Percentiles rank a stretch among this genome's conserved stretches.
These are phyloP conservation scores for Eulacestoma nigropectus DNA, from an alignment of 2,113 vertebrate species.

Conservation along the genomic window DNA sequence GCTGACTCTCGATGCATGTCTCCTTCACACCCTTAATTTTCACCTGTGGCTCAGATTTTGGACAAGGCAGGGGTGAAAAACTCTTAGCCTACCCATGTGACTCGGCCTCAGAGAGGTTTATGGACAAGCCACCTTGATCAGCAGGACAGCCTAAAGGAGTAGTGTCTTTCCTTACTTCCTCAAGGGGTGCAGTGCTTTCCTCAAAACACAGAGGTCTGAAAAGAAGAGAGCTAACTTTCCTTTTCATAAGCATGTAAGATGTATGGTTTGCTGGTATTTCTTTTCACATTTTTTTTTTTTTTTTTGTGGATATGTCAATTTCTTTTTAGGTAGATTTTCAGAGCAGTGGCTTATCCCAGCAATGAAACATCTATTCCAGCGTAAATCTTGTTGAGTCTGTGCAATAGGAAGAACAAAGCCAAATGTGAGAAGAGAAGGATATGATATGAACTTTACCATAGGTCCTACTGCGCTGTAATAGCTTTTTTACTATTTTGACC, in stretches of 20 bases:
- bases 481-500: neutral
- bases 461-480: neutral
- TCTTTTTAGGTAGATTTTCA: neutral
- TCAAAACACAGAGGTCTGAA: neutral
- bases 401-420: neutral
- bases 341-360: neutral
- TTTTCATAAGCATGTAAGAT: neutral
- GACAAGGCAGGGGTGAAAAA: neutral
- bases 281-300: neutral
- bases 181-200: neutral
- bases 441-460: neutral
- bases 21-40: neutral
- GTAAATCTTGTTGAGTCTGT: neutral
- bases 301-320: neutral
- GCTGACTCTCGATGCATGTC: neutral
- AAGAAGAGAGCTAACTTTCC: neutral
- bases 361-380: neutral
- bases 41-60: neutral
- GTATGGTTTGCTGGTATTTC: neutral
- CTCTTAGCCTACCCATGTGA: accelerated
- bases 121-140: neutral
- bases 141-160: neutral
- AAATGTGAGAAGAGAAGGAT: neutral
- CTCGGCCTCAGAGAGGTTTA: neutral
- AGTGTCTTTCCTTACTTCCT: neutral